Percentiles rank a stretch among this genome's conserved stretches.
Conservation (phyloP, 1,140 invertebrate species). For the Eriosoma lanigerum region DNA sequence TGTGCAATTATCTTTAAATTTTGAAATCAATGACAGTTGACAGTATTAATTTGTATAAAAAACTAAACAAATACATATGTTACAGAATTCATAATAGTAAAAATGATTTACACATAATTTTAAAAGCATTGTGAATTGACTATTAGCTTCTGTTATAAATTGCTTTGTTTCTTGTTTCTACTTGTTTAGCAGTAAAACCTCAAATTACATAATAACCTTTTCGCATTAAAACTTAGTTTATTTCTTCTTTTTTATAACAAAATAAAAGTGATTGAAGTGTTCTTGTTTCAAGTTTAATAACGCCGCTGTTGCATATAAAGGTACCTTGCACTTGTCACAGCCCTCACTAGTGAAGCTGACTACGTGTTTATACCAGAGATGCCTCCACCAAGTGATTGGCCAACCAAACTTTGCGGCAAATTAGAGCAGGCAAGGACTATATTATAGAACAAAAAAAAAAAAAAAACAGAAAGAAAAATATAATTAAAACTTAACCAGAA, state of each 20-base stretch:
- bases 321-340: constrained; percentile 89
- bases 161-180: background rate
- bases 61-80: background rate
- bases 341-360: constrained; percentile 84
- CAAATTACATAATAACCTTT: background rate
- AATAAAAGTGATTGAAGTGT: constrained; percentile 46
- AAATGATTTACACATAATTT: background rate
- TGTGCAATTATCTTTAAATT: background rate
- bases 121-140: constrained; percentile 1
- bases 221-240: background rate
- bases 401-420: constrained; percentile 85
- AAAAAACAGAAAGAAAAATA: background rate
- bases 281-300: constrained; percentile 52
- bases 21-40: background rate
- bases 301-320: constrained; percentile 60
- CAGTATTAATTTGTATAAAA: background rate
- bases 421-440: constrained; percentile 77
- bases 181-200: background rate
- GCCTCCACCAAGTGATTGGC: constrained; percentile 90
- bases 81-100: background rate
- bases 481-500: background rate
- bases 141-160: background rate
- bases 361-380: constrained; percentile 96
- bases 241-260: constrained; percentile 39
- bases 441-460: constrained; percentile 26